These are phyloP conservation scores for Thymelicus lineola DNA, from an alignment of 2,888 invertebrate genomes.

Conservation along the genomic window DNA sequence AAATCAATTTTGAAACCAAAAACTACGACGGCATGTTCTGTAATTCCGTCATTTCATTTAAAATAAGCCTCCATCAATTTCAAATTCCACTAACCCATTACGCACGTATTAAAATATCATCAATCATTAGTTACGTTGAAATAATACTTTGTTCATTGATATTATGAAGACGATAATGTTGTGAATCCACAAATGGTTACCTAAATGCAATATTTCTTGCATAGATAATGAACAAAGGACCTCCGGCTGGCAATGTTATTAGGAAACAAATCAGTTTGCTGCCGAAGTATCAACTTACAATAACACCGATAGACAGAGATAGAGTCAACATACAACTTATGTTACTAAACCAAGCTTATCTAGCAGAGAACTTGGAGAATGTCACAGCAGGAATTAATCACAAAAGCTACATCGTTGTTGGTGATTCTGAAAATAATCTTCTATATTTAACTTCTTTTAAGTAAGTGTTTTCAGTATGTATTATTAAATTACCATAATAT, in stretches of 20 bases:
- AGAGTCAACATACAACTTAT: constrained; percentile 64
- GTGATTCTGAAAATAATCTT: constrained; percentile 87
- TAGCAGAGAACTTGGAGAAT: constrained; percentile 69
- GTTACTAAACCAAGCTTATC: constrained; percentile 72
- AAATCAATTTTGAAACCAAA: not conserved
- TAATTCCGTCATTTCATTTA: not conserved
- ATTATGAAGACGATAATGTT: constrained; percentile 25
- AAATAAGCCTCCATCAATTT: not conserved
- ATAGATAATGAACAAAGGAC: constrained; percentile 88
- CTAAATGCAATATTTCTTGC: not conserved
- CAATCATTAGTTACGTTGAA: constrained; percentile 34
- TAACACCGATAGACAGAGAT: constrained; percentile 63
- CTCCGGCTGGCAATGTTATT: constrained; percentile 89
- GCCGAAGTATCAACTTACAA: constrained; percentile 86
- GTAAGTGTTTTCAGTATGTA: constrained; percentile 65
- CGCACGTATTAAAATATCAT: constrained; percentile 33
- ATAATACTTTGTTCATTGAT: constrained; percentile 15
- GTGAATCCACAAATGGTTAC: not conserved
- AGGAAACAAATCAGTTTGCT: constrained; percentile 86
- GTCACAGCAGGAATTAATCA: constrained; percentile 81
- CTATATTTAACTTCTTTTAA: constrained; percentile 82
- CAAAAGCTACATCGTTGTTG: constrained; percentile 86
- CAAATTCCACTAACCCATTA: constrained; percentile 2
- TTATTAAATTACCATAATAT: too few relatives aligned
- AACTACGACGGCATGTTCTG: not conserved